Base-by-base conservation (phyloP, 2,113 vertebrate species). In the Oreochromis tanganicae region DNA sequence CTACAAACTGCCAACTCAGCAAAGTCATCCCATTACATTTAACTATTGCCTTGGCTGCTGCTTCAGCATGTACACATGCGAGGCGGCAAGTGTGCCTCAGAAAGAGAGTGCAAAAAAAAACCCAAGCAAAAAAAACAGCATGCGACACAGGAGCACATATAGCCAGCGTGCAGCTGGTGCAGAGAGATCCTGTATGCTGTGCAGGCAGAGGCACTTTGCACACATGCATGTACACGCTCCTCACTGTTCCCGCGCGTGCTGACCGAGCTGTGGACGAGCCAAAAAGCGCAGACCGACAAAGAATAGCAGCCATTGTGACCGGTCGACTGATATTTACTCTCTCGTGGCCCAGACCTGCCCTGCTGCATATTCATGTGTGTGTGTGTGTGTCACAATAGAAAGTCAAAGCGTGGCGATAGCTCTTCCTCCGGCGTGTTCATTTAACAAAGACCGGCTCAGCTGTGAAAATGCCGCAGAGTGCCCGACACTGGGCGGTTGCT, bases 381-480 rank as follows among this genome's bases (percentile, higher is more conserved):
- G 90, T 86, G 90, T 59, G 90, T 59, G 79, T 59, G 11, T 83
- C 73, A 73, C 46, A 84, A 38, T 32, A 68, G 85, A 80, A 55
- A 91, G 89, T 93, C 84, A 90, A 78, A 86, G 87, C 63, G 87
- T 27, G 55, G 82, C 36, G 85, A 87, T 91, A 80, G 91, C 87
- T 81, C 90, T 87, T 90, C 86, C 89, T 89, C 87, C 48, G 34
- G 36, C 13, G 12, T 86, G 54, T 86, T 91, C 75, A 59, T 85
- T 61, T 43, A 46, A 92, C 89, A 93, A 91, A 89, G 82, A 89
- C 54, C 3, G 79, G 32, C 89, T 89, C 81, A 24, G 85, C 86
- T 84, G 91, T 91, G 92, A 91, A 95, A 95, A 95, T 92, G 90
- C 92, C 59, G 89, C 92, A 93, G 92, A 91, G 84, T 81, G 43